phyloP scores from a whole-genome alignment of 37 sponge, comb jelly and placozoan species.

The Diacarnus erythraeanus region DNA sequence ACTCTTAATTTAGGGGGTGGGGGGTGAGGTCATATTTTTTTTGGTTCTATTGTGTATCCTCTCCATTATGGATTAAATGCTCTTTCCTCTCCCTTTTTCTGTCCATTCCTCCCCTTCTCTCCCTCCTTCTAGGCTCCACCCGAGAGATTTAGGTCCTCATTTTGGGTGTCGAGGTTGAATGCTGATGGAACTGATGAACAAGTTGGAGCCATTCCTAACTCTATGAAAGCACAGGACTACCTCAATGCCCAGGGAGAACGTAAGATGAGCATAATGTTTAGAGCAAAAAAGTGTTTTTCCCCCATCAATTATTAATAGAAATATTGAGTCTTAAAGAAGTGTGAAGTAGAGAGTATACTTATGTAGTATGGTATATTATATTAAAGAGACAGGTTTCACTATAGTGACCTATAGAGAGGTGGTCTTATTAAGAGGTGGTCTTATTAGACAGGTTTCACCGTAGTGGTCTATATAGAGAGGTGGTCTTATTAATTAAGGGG shows the following conservation, averaged over 20 bases:
- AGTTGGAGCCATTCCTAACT: conserved; percentile 76
- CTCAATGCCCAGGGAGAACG: conserved; percentile 72
- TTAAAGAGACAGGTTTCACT: no score
- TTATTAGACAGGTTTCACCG: no score
- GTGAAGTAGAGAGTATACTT: no score
- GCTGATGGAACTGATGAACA: conserved; percentile 75
- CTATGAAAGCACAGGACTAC: conserved; percentile 61
- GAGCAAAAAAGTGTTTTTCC: neutral
- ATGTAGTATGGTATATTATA: no score
- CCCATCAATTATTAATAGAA: no score
- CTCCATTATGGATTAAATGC: neutral
- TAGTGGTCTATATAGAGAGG: no score
- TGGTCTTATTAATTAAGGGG: no score
- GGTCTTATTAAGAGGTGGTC: no score
- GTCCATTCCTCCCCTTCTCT: neutral
- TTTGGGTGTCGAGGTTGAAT: conserved; percentile 69
- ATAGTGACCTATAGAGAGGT: no score
- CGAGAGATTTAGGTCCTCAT: conserved; percentile 45
- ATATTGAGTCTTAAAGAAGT: no score
- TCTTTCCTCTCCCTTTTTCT: neutral
- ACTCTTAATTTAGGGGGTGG: no score
- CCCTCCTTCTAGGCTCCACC: conserved; percentile 23
- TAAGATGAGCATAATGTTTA: neutral
- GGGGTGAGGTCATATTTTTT: no score
- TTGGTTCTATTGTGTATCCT: neutral